Conservation (phyloP, 2,797 vertebrate genomes). For the Coilia nasus region DNA sequence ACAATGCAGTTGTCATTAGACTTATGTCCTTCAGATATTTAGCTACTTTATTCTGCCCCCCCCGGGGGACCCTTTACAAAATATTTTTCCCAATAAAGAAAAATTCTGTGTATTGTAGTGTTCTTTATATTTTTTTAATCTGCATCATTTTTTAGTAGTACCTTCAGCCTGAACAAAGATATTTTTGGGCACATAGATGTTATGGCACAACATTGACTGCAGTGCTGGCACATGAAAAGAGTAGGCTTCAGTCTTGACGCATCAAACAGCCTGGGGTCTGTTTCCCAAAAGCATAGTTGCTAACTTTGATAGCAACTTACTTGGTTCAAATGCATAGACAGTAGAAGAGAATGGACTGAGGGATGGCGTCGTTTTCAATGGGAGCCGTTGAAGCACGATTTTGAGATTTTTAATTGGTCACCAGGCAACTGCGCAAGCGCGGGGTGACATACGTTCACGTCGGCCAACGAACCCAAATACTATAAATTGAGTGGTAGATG, state of each 20-base stretch:
- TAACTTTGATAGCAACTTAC: too few relatives aligned
- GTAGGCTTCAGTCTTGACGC: not conserved
- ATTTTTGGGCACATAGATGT: not conserved
- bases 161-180: not conserved
- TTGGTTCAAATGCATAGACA: too few relatives aligned
- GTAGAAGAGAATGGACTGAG: too few relatives aligned
- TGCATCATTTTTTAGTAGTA: not conserved
- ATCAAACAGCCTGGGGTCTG: not conserved
- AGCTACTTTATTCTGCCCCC: not conserved
- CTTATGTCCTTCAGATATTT: not conserved
- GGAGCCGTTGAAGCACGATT: too few relatives aligned
- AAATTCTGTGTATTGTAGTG: not conserved
- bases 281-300: too few relatives aligned
- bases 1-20: not conserved
- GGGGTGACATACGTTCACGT: too few relatives aligned
- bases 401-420: too few relatives aligned
- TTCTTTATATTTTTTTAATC: not conserved
- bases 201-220: not conserved
- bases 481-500: too few relatives aligned
- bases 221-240: not conserved
- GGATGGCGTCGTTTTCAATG: too few relatives aligned
- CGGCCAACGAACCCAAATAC: too few relatives aligned
- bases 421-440: too few relatives aligned
- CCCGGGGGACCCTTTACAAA: not conserved
- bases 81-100: not conserved